Conservation (phyloP, 1,140 invertebrate genomes). For the Lutraria rhynchaena region DNA sequence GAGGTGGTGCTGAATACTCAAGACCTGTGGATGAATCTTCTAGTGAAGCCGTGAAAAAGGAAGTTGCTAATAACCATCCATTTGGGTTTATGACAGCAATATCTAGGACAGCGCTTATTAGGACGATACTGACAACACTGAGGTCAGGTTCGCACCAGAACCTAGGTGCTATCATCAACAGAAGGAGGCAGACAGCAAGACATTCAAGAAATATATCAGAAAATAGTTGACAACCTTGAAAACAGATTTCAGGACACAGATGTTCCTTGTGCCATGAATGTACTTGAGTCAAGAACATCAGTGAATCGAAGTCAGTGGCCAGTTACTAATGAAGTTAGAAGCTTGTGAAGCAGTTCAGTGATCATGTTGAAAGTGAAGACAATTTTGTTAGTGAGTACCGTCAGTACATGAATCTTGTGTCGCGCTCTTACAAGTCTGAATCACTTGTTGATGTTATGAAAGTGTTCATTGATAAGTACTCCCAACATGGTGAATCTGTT, state of each 20-base stretch:
- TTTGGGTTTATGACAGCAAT: neutral
- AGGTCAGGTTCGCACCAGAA: neutral
- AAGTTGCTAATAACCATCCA: neutral
- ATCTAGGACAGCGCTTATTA: neutral
- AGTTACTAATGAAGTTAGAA: neutral
- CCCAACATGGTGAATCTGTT: conserved; percentile 16
- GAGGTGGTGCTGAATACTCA: neutral
- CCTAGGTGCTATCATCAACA: conserved; percentile 1
- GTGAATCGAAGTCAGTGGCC: neutral
- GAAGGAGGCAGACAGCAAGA: neutral
- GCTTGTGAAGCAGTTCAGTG: conserved; percentile 1
- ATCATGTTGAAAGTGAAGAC: conserved; percentile 1
- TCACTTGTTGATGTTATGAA: neutral
- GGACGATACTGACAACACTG: neutral
- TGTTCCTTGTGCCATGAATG: conserved; percentile 8
- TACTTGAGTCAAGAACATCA: conserved; percentile 25
- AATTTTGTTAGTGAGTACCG: neutral
- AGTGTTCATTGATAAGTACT: conserved; percentile 13
- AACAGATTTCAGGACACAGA: conserved; percentile 21
- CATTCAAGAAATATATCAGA: neutral
- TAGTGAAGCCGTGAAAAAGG: neutral
- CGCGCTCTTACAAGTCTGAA: neutral
- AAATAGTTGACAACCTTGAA: conserved; percentile 1
- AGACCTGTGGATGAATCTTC: neutral
- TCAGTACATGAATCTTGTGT: conserved; percentile 21